phyloP scores from a whole-genome alignment of 2,113 vertebrate genomes.

The Taurulus bubalis region DNA sequence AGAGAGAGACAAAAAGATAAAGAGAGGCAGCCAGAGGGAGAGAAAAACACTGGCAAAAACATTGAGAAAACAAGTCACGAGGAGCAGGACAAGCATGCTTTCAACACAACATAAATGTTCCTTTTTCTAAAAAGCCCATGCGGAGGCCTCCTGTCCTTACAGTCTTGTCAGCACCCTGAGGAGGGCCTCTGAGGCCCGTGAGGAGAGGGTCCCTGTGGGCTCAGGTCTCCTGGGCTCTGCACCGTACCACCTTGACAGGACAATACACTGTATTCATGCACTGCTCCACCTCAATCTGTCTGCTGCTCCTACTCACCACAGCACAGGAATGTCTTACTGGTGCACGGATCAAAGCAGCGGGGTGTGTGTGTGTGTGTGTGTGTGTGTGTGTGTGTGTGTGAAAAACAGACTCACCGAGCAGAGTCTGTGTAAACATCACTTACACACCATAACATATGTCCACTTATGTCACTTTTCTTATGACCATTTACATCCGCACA shows the following conservation, averaged over 20 bases:
- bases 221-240: constrained; percentile 57
- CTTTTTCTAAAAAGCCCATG: constrained; percentile 30
- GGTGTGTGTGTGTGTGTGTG: constrained; percentile 17
- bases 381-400: constrained; percentile 17
- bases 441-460: constrained; percentile 7
- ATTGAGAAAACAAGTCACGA: constrained; percentile 9
- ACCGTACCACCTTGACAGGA: constrained; percentile 53
- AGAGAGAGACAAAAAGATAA: neutral
- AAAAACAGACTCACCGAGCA: neutral
- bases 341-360: constrained; percentile 66
- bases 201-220: constrained; percentile 51
- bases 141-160: constrained; percentile 40
- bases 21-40: constrained; percentile 5
- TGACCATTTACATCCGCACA: constrained; percentile 16
- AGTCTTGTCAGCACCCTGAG: constrained; percentile 39
- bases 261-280: constrained; percentile 75
- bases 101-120: constrained; percentile 52
- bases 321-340: constrained; percentile 73
- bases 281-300: constrained; percentile 52
- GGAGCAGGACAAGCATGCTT: constrained; percentile 33
- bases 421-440: constrained; percentile 31
- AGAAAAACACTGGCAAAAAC: constrained; percentile 10
- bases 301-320: constrained; percentile 52
- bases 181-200: constrained; percentile 42
- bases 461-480: constrained; percentile 10